Evolutionary conservation across 2,797 vertebrate species (phyloP).

Genomic region (Crenuchus spilurus): DNA sequence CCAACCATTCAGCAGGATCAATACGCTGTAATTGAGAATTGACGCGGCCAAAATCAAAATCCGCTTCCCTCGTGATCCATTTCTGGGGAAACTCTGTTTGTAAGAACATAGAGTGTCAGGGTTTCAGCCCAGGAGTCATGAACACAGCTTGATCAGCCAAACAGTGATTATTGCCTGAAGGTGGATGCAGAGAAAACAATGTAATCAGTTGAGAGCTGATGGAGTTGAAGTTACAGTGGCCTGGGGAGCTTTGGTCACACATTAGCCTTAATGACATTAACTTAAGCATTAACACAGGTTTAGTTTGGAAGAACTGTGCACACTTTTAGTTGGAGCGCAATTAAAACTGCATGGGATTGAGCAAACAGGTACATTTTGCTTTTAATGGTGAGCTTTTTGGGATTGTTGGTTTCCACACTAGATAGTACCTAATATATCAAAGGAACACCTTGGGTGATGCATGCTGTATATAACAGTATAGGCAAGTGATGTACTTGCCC

Average conservation of each 20-base stretch:
- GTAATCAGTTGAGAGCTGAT: constrained; percentile 20
- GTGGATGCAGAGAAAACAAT: not conserved
- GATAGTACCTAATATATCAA: no score
- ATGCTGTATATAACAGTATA: no score
- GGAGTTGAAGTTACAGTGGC: not conserved
- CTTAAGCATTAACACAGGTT: not conserved
- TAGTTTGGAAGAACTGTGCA: not conserved
- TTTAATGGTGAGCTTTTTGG: no score
- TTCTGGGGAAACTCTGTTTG: not conserved
- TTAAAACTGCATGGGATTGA: no score
- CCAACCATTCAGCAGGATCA: constrained; percentile 22
- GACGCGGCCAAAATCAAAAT: constrained; percentile 22
- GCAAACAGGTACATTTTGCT: no score
- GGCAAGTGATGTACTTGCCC: no score
- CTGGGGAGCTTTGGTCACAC: constrained; percentile 6
- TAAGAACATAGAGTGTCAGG: constrained; percentile 13
- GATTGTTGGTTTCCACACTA: no score
- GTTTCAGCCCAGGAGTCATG: not conserved
- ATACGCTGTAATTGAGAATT: constrained; percentile 48
- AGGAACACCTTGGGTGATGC: no score
- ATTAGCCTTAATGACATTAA: constrained; percentile 30
- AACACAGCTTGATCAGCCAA: not conserved
- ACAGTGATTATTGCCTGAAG: constrained; percentile 3
- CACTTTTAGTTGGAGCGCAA: not conserved
- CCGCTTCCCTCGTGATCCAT: not conserved